Evolutionary conservation across 2,797 vertebrate genomes (phyloP).

Genomic region (Myotis daubentonii): DNA sequence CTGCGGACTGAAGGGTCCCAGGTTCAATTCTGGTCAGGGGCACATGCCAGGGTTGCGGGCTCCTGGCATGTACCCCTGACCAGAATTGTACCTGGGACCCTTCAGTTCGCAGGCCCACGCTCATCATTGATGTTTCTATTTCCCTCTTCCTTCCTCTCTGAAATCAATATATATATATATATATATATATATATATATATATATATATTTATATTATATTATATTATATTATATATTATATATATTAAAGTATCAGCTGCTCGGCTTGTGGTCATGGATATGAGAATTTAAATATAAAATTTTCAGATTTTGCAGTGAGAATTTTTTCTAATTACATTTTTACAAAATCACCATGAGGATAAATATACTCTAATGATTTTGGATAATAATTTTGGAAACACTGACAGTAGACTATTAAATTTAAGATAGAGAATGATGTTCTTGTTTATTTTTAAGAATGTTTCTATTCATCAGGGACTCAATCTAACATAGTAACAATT

Average conservation of each 20-base stretch:
- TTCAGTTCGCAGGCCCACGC: no score
- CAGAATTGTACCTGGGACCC: no score
- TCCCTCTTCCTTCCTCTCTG: no score
- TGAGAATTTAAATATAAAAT: not conserved
- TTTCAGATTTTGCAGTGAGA: conserved; percentile 25
- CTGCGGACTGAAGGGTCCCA: no score
- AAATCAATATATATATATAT: no score
- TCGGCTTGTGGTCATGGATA: not conserved
- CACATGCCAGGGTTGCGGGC: no score
- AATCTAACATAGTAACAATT: not conserved
- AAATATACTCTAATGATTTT: not conserved
- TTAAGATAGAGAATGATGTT: not conserved
- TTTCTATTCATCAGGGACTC: not conserved
- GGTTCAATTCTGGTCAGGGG: no score
- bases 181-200: no score
- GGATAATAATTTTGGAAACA: not conserved
- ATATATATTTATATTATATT: no score
- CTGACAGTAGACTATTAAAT: not conserved
- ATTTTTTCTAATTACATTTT: conserved; percentile 7
- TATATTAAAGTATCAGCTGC: not conserved
- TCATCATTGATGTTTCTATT: no score
- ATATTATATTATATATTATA: no score
- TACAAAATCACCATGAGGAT: not conserved
- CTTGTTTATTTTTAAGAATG: conserved; percentile 12
- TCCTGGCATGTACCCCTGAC: no score